phyloP scores from a whole-genome alignment of 2,888 invertebrate species.

The Aporophyla lueneburgensis region DNA sequence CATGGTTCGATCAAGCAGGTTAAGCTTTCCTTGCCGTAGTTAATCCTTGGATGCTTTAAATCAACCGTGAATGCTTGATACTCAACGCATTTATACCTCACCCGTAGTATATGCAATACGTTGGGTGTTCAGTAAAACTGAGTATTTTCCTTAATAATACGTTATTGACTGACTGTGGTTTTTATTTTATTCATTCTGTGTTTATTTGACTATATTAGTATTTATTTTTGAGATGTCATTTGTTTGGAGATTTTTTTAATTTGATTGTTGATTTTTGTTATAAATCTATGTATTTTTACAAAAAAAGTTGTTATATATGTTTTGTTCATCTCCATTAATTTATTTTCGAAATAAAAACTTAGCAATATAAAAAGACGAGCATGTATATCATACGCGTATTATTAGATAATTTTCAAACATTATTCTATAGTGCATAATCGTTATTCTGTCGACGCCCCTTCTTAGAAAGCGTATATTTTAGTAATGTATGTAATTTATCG shows the following conservation, averaged over 20 bases:
- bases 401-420: background rate
- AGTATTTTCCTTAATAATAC: background rate
- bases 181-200: background rate
- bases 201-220: background rate
- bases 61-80: constrained; percentile 31
- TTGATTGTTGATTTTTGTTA: too few relatives aligned
- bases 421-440: background rate
- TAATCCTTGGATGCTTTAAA: background rate
- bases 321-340: too few relatives aligned
- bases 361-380: too few relatives aligned
- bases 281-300: too few relatives aligned
- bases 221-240: background rate
- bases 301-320: too few relatives aligned
- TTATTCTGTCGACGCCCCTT: fast-evolving
- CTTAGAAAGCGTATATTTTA: background rate
- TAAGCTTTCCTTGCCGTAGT: too few relatives aligned
- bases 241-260: background rate
- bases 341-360: too few relatives aligned
- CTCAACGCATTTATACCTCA: constrained; percentile 4
- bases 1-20: too few relatives aligned
- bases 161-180: background rate
- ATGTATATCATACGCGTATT: background rate
- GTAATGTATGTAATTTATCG: background rate
- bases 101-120: background rate
- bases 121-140: background rate